Evolutionary conservation across 2,113 vertebrate species (phyloP).

Genomic region (Conger conger): DNA sequence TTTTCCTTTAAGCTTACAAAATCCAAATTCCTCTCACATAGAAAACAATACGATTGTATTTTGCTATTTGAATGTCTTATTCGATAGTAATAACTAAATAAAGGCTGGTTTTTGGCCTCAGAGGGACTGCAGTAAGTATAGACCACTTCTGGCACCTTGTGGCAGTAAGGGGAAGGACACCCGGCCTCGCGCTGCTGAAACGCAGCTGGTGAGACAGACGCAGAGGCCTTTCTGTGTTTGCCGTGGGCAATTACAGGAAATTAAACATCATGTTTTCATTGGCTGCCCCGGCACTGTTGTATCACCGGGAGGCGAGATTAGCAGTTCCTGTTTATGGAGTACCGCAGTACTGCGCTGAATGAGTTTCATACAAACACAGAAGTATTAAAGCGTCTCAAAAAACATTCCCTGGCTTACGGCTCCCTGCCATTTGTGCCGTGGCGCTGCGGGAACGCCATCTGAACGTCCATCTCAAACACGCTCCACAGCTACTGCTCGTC

Average conservation of each 20-base stretch:
- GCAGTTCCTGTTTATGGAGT: neutral
- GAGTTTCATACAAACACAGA: too few relatives aligned
- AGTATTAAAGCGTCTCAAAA: too few relatives aligned
- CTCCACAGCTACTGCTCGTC: neutral
- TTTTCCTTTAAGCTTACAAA: too few relatives aligned
- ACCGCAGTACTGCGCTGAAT: neutral
- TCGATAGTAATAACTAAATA: neutral
- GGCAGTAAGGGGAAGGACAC: neutral
- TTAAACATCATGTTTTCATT: too few relatives aligned
- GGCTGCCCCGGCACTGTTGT: too few relatives aligned
- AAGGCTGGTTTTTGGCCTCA: neutral
- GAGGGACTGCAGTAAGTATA: neutral
- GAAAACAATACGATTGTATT: too few relatives aligned
- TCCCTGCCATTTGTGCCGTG: too few relatives aligned
- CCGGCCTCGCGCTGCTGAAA: neutral
- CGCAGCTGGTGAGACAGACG: neutral
- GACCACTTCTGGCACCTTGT: conserved; percentile 4
- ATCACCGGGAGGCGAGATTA: neutral
- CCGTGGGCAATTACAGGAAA: neutral
- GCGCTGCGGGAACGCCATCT: neutral
- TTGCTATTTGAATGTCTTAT: neutral
- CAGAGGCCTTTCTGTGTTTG: neutral
- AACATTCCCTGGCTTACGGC: neutral
- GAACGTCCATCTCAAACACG: neutral
- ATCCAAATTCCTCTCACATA: too few relatives aligned